A percentile compares a stretch with the other conserved stretches of the same genome.
Conservation (phyloP, 2,888 invertebrate species). For the Sipha maydis region DNA sequence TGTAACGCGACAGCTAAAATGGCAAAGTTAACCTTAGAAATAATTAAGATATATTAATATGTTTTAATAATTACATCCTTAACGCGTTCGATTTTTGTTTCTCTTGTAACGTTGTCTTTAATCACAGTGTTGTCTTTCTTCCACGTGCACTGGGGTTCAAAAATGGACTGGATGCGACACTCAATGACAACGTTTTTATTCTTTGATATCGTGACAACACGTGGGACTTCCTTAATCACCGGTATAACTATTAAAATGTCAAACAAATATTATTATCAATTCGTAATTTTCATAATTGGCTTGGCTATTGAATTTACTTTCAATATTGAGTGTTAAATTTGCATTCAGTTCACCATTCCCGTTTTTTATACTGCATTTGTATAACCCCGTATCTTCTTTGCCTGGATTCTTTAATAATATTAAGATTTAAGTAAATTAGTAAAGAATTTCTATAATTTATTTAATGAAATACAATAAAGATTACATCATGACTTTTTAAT, state of each 20-base stretch:
- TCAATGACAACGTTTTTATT: conserved; percentile 93
- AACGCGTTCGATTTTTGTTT: conserved; percentile 80
- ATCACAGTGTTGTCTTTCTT: conserved; percentile 86
- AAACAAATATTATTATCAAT: conserved; percentile 46
- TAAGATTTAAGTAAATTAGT: background rate
- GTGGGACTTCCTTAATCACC: conserved; percentile 92
- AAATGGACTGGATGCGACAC: conserved; percentile 92
- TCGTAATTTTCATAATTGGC: background rate
- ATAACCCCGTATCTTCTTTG: conserved; percentile 94
- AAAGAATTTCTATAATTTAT: background rate
- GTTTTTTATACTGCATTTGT: conserved; percentile 98
- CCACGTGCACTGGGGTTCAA: conserved; percentile 93
- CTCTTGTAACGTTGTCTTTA: conserved; percentile 80
- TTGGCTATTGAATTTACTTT: conserved; percentile 77
- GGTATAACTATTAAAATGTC: conserved; percentile 78
- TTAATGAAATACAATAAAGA: background rate
- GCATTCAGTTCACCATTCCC: conserved; percentile 95
- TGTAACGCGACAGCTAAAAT: background rate
- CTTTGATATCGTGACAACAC: conserved; percentile 89
- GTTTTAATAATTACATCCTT: conserved; percentile 73
- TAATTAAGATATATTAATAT: background rate
- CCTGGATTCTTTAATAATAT: conserved; percentile 78
- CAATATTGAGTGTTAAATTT: conserved; percentile 96
- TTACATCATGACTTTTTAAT: background rate
- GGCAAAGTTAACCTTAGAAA: background rate